Evolutionary conservation across 2,888 invertebrate species (phyloP), one percentile per base, ranked within the genome.

Genomic region (Meteorus colon): DNA sequence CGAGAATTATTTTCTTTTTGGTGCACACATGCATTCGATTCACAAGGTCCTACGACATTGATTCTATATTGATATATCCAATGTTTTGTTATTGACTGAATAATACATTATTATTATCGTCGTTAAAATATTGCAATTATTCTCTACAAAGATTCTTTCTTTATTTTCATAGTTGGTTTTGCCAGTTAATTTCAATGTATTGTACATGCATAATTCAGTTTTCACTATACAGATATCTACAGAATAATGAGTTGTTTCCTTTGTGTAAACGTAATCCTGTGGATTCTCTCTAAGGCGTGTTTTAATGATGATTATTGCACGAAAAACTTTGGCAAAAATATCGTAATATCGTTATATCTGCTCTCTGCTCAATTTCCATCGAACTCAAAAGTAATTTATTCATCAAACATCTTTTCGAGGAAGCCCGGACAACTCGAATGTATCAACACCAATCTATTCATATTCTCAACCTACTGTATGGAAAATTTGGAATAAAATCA

Each of bases 141-240:
- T 34, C 4, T 65, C n/a, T 65, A 37, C 37, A 37, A 19, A 84
- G 82, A 82, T 85, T 86, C 85, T 85, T 84, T 85, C 82, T 62
- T 62, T 83, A 81, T 8, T 55, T 8, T 6, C 55, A 24, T 8
- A 77, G 78, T 80, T 81, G 48, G 60, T 70, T 67, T 48, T 82
- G 77, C 82, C 84, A 83, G 83, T 85, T 87, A 85, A 86, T 84
- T 86, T 84, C 83, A 84, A 83, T 82, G 82, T 81, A 78, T 79
- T 79, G 82, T 81, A 78, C 34, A 67, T 70, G 66, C 73, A 82
- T 80, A 83, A 81, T 80, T 84, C 83, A 85, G 82, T 84, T 79
- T 84, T 87, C 88, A 88, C 88, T 89, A 88, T 89, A 89, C 89
- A 89, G 84, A 82, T 89, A 89, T 89, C 89, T 89, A 89, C 89